Evolutionary conservation across 2,888 invertebrate species (phyloP), one percentile per base, ranked within the genome.

Genomic region (Rotaria macrura): DNA sequence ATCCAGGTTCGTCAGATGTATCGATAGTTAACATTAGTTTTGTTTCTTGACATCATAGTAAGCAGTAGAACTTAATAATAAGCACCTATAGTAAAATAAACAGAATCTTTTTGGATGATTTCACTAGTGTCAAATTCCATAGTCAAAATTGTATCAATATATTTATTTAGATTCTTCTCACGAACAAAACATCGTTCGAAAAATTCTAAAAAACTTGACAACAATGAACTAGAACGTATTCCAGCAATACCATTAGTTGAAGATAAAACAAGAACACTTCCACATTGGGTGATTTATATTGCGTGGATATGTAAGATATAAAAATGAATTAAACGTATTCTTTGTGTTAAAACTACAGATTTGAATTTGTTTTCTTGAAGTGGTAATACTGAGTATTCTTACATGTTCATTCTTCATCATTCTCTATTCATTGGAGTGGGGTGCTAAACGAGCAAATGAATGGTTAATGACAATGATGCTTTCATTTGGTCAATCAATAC

Each of bases 401-500:
- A 87, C 88, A 0, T 89, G 90, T 5, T 90, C 89, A 6, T 91
- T 91, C 88, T 91, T 91, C 88, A 90, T 90, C 20, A 85, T 87
- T 20, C 29, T 85, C 1, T 91, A 90, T 89, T 90, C 90, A 87
- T 89, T 91, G 90, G 89, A 91, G 87, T 91, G 91, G 91, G 91
- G 91, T 20, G 88, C 88, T 72, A 89, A 89, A 85, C 90, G 90
- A 87, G 89, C 91, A 4, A 89, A 90, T 84, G 89, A 90, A 72
- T 91, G 91, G 91, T 88, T 91, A 38, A 88, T 88, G 6, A 90
- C 90, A 10, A 90, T 91, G 88, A 85, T 90, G 23, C 88, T 91
- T 85, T 91, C 91, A 29, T 91, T 91, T 88, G 90, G 91, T 89
- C 90, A 91, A 87, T 90, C 89, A 0, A 90, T 91, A 43, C 88